Evolutionary conservation across 1,140 invertebrate genomes (phyloP).

Genomic region (Zaprionus kolodkinae): DNA sequence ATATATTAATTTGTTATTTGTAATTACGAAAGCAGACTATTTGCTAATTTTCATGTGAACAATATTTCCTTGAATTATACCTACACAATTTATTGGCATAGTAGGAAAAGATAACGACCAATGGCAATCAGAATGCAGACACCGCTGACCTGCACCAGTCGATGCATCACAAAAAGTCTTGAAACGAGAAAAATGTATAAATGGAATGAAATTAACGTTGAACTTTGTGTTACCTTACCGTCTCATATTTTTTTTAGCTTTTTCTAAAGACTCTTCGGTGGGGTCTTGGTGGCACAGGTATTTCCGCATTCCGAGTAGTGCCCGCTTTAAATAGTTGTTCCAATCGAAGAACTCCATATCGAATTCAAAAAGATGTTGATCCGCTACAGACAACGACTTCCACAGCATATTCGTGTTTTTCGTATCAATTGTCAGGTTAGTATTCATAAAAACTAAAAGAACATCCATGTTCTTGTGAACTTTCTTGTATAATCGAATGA

Average conservation of each 20-base stretch:
- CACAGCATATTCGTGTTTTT: conserved; percentile 87
- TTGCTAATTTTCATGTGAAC: not conserved
- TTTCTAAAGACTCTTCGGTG: conserved; percentile 85
- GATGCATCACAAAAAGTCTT: conserved; percentile 23
- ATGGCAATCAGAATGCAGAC: not conserved
- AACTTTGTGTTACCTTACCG: conserved; percentile 14
- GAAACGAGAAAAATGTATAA: not conserved
- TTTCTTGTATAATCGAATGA: conserved; percentile 88
- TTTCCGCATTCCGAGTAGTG: conserved; percentile 87
- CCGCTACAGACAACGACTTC: conserved; percentile 86
- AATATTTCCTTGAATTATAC: not conserved
- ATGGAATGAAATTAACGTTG: not conserved
- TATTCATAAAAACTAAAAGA: conserved; percentile 88
- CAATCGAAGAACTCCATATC: conserved; percentile 88
- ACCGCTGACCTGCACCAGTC: conserved; percentile 7
- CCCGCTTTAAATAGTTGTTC: conserved; percentile 86
- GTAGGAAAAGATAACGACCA: not conserved
- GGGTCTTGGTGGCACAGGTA: conserved; percentile 89
- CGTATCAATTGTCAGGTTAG: conserved; percentile 88
- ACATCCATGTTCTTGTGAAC: conserved; percentile 88
- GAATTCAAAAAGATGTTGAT: conserved; percentile 88
- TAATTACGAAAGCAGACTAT: not conserved
- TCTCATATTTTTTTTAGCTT: not conserved
- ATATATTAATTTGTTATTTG: not conserved
- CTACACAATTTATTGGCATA: conserved; percentile 5